Percentiles rank a stretch among this genome's conserved stretches.
These are phyloP conservation scores for Oreochromis mossambicus DNA, from an alignment of 2,797 vertebrate genomes.

Conservation along the genomic window DNA sequence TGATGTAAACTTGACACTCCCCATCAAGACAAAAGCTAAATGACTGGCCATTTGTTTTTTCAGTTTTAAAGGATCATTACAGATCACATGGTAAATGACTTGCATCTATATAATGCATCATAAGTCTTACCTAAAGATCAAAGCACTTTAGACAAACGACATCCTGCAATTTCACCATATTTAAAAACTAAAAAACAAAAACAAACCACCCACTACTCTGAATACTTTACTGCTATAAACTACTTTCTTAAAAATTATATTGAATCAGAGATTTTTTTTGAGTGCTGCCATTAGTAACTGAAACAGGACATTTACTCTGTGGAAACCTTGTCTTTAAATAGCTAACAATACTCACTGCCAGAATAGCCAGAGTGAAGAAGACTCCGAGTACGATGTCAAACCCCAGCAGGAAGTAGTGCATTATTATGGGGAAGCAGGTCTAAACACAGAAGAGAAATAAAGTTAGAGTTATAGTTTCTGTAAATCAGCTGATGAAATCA, in stretches of 20 bases:
- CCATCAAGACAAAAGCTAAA: neutral
- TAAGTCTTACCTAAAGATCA: neutral
- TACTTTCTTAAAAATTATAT: neutral
- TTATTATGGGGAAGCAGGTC: conserved; percentile 47
- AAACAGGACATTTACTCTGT: neutral
- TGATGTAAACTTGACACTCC: neutral
- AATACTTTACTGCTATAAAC: neutral
- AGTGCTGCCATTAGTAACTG: neutral
- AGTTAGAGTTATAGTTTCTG: neutral
- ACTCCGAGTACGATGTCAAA: neutral
- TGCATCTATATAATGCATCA: neutral
- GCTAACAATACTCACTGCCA: conserved; percentile 46
- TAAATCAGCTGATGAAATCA: neutral
- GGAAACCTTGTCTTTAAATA: neutral
- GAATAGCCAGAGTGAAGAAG: conserved; percentile 1
- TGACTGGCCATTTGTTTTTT: neutral
- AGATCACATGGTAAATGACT: neutral
- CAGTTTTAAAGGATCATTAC: neutral
- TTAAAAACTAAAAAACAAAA: neutral
- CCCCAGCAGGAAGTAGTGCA: fast-evolving
- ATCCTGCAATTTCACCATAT: neutral
- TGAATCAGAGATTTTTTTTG: neutral
- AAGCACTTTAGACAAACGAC: neutral
- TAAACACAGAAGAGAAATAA: neutral
- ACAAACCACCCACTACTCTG: neutral